Conservation (phyloP, 2,797 vertebrate species). For the Typhlichthys subterraneus region DNA sequence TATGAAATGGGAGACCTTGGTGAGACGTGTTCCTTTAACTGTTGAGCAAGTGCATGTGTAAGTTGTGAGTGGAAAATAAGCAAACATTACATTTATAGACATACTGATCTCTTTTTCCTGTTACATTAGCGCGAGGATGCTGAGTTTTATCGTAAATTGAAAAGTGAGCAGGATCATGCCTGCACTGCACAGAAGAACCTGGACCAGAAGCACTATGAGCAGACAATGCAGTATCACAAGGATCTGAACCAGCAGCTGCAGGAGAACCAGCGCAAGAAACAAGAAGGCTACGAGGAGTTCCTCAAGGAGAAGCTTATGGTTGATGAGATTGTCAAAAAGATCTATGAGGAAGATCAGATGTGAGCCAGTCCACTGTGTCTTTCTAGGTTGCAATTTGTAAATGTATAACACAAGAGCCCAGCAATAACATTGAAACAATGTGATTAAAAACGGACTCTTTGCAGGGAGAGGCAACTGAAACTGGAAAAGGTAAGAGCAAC, state of each 20-base stretch:
- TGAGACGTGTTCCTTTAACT: constrained; percentile 57
- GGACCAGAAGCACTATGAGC: constrained; percentile 71
- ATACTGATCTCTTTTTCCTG: constrained; percentile 4
- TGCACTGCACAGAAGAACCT: constrained; percentile 72
- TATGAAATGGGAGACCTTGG: constrained; percentile 81
- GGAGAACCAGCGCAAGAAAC: constrained; percentile 83
- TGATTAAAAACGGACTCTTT: neutral
- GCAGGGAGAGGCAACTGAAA: constrained; percentile 85
- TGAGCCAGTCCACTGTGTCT: constrained; percentile 61
- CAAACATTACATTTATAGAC: too few species aligned
- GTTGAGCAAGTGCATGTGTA: neutral
- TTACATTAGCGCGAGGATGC: constrained; percentile 81
- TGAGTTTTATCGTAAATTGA: constrained; percentile 78
- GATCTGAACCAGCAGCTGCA: constrained; percentile 87
- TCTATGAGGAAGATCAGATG: constrained; percentile 91
- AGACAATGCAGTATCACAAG: constrained; percentile 76
- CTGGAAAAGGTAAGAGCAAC: constrained; percentile 86
- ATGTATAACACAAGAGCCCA: neutral
- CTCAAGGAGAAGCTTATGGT: constrained; percentile 91
- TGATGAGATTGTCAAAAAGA: constrained; percentile 91
- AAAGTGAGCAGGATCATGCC: constrained; percentile 70
- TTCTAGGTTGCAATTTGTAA: neutral
- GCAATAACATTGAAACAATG: neutral
- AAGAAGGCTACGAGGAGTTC: constrained; percentile 88
- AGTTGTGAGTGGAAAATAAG: neutral